These are phyloP conservation scores for Oryzias melastigma DNA, from an alignment of 2,113 vertebrate genomes.

Conservation along the genomic window DNA sequence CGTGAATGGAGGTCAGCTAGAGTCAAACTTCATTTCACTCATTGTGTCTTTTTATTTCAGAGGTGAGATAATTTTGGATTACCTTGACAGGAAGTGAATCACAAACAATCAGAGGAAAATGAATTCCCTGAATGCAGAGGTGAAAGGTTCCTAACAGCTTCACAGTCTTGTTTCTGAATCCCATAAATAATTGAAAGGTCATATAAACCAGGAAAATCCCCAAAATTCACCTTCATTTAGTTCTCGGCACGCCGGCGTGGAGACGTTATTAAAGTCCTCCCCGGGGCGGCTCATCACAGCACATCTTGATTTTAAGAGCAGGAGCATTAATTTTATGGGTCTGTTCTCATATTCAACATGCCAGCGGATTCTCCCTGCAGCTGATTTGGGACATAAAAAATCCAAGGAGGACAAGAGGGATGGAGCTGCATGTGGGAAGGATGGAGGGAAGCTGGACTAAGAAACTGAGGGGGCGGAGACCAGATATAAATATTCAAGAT, in stretches of 20 bases:
- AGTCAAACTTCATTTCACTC: too few relatives aligned
- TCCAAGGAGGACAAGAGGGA: constrained; percentile 32
- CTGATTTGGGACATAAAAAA: constrained; percentile 30
- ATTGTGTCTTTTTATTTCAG: too few relatives aligned
- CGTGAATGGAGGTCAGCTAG: too few relatives aligned
- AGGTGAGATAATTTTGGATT: too few relatives aligned
- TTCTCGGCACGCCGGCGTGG: constrained; percentile 5
- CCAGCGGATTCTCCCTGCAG: constrained; percentile 21
- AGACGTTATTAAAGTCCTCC: constrained; percentile 29
- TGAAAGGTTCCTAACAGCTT: background rate
- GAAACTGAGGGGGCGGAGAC: constrained; percentile 30
- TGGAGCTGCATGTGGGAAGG: constrained; percentile 37
- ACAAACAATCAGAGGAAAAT: too few relatives aligned
- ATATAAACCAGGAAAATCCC: background rate
- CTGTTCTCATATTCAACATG: constrained; percentile 48
- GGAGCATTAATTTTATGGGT: constrained; percentile 51
- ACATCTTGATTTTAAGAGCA: constrained; percentile 48
- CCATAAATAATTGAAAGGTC: background rate
- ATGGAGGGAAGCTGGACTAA: constrained; percentile 26
- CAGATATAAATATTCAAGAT: constrained; percentile 52
- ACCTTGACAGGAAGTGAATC: too few relatives aligned
- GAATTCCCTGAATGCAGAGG: too few relatives aligned
- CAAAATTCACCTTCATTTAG: constrained; percentile 2
- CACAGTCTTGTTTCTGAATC: background rate
- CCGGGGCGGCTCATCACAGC: constrained; percentile 38